These are phyloP conservation scores for Oreocharis arfaki DNA, from an alignment of 2,113 vertebrate species.

Conservation along the genomic window DNA sequence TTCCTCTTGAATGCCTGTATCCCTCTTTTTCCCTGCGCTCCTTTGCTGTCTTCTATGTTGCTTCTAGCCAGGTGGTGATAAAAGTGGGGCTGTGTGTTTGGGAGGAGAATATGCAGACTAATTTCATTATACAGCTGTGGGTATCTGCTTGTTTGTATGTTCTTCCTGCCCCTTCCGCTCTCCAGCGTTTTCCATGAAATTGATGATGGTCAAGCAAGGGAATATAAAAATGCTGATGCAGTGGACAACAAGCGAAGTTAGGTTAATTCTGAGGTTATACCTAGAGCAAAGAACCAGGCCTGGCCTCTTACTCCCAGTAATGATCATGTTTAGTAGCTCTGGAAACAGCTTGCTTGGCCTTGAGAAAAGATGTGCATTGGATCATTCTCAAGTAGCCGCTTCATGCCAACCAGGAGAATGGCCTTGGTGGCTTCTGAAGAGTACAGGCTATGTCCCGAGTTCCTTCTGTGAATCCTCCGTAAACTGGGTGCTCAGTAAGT, in stretches of 20 bases:
- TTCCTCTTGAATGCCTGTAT: not conserved
- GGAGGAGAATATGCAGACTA: not conserved
- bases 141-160: not conserved
- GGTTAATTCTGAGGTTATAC: not conserved
- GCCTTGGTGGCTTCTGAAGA: not conserved
- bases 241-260: not conserved
- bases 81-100: not conserved
- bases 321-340: not conserved
- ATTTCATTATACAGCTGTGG: not conserved
- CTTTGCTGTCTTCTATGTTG: not conserved
- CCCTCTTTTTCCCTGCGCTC: not conserved
- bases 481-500: not conserved
- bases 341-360: not conserved
- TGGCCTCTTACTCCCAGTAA: not conserved
- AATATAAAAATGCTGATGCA: not conserved
- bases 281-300: not conserved
- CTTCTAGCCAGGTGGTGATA: not conserved
- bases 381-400: not conserved
- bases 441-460: not conserved
- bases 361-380: not conserved
- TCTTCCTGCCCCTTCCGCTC: not conserved
- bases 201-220: not conserved
- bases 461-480: not conserved
- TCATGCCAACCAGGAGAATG: accelerated
- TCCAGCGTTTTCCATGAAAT: not conserved